A percentile compares a stretch with the other conserved stretches of the same genome.
Conservation (phyloP, 2,888 invertebrate genomes). For the Creontiades dilutus region DNA sequence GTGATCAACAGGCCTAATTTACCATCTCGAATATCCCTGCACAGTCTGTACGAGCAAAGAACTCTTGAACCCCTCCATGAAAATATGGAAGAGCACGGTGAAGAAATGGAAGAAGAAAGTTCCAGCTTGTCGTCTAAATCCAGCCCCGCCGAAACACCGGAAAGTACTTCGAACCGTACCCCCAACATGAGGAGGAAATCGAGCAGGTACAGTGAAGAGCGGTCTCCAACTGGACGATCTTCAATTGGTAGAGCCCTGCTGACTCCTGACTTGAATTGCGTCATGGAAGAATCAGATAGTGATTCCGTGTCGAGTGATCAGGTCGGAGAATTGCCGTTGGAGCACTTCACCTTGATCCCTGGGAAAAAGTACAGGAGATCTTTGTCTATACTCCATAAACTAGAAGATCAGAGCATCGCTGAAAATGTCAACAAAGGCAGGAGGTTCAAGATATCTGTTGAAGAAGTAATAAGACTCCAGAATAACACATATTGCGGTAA, state of each 20-base stretch:
- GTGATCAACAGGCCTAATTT: background rate
- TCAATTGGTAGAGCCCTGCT: background rate
- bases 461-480: background rate
- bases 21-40: background rate
- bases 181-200: conserved; percentile 49
- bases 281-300: conserved; percentile 26
- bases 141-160: background rate
- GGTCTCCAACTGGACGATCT: conserved; percentile 47
- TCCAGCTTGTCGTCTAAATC: conserved; percentile 3
- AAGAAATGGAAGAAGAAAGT: conserved; percentile 5
- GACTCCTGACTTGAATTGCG: conserved; percentile 1
- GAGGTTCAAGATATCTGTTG: background rate
- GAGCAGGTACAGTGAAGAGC: conserved; percentile 37
- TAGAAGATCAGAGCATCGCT: background rate
- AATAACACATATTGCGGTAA: background rate
- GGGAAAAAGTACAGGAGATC: conserved; percentile 18
- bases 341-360: background rate
- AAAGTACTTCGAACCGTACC: background rate
- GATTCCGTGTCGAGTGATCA: conserved; percentile 1
- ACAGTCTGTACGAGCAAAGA: background rate
- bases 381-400: background rate
- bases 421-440: background rate
- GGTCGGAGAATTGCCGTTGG: background rate
- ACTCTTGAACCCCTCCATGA: conserved; percentile 16
- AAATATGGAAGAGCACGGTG: background rate